These are phyloP conservation scores for Hippoglossus hippoglossus DNA, from an alignment of 2,797 vertebrate species.

Conservation along the genomic window DNA sequence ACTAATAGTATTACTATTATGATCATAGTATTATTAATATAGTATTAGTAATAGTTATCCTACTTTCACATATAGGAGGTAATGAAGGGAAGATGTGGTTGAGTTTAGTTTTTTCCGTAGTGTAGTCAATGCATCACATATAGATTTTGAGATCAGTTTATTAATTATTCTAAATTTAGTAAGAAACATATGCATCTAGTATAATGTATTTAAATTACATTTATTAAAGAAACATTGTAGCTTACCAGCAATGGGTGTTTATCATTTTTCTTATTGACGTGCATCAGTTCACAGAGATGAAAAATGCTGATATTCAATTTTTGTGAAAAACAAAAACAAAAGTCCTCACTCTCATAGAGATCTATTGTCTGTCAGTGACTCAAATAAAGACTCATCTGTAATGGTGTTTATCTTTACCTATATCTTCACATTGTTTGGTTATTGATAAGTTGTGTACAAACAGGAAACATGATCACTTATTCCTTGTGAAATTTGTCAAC, in stretches of 20 bases:
- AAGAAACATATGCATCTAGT: constrained; percentile 1
- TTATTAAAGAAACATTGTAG: not conserved
- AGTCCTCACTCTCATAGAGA: too few species aligned
- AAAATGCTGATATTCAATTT: constrained; percentile 4
- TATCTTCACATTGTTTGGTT: not conserved
- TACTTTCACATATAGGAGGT: too few species aligned
- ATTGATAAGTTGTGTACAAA: constrained; percentile 24
- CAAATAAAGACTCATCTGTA: not conserved
- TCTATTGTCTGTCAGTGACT: too few species aligned
- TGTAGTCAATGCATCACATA: too few species aligned
- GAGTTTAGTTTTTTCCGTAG: not conserved
- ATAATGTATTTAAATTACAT: not conserved
- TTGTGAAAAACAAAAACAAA: not conserved
- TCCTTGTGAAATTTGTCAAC: constrained; percentile 56
- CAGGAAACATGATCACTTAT: constrained; percentile 9
- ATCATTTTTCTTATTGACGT: not conserved
- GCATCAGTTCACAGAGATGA: not conserved
- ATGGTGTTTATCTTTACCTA: not conserved
- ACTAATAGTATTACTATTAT: too few species aligned
- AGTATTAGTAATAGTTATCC: too few species aligned
- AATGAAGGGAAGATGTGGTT: not conserved
- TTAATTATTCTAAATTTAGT: constrained; percentile 21
- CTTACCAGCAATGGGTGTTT: not conserved
- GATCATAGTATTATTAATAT: too few species aligned
- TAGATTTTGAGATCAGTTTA: too few species aligned